Base-by-base conservation (phyloP, 2,888 invertebrate genomes). In the Hartigia nigra region DNA sequence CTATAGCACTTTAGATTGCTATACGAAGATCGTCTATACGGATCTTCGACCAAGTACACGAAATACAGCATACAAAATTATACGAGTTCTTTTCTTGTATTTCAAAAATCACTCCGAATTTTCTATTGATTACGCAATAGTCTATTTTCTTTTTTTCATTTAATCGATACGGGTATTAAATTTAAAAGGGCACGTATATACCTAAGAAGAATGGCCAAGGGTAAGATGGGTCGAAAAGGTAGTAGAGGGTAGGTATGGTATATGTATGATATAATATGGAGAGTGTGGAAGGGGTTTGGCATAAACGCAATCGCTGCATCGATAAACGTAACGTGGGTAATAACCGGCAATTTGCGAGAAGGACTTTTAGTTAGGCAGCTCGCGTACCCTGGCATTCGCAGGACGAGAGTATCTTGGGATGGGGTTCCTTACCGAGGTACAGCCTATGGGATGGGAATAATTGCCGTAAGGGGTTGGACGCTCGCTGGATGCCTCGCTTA, bases 321-420 rank as follows among this genome's bases (percentile, higher is more conserved):
- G 88, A 89, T 90, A 87, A 89, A 90, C 88, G 88, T 87, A 87
- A 87, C 86, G 86, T 83, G 82, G 80, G 88, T 90, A 91, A 91
- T 91, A 91, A 90, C 90, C 88, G 86, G 89, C 88, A 91, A 91
- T 91, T 91, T 91, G 87, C 88, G 86, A 88, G 86, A 86, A 85
- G 89, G 88, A 88, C 88, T 89, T 90, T 90, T 89, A 89, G 89
- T 90, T 88, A 88, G 86, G 86, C 87, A 85, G 88, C 85, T 84
- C 86, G 86, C 84, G 84, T 84, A 86, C 80, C 79, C 81, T 78
- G 81, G 78, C 82, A 83, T 81, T 83, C 82, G 55, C 70, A 76
- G 76, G 74, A 72, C 78, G 77, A 78, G 77, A 36, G 55, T 34
- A n/a, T 23, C 14, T 37, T 72, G 76, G 75, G 77, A 82, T 76